These are phyloP conservation scores for Herpetotheres cachinnans DNA, from an alignment of 2,113 vertebrate genomes.

Conservation along the genomic window DNA sequence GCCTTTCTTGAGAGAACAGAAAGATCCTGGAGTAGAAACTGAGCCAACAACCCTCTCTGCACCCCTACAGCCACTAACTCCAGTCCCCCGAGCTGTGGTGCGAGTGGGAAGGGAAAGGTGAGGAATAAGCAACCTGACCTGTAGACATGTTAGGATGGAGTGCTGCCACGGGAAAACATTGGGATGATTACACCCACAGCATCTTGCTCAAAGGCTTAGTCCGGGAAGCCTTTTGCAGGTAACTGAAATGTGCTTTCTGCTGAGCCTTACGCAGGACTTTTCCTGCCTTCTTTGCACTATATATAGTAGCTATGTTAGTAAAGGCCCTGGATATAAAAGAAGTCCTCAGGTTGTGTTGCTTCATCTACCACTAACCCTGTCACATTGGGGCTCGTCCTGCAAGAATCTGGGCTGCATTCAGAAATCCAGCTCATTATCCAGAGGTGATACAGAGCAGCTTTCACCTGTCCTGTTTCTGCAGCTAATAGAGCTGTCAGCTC, in stretches of 20 bases:
- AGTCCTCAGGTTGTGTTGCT: neutral
- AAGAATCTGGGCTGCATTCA: constrained; percentile 42
- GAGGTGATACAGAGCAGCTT: constrained; percentile 7
- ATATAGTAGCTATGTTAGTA: neutral
- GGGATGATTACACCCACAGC: neutral
- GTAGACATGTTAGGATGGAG: neutral
- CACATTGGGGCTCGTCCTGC: neutral
- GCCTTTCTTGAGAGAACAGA: neutral
- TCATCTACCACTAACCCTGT: constrained; percentile 4
- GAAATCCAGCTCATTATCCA: constrained; percentile 60
- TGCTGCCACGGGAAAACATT: neutral
- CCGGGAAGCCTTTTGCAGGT: neutral
- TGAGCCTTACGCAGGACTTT: neutral
- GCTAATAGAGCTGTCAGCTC: constrained; percentile 72
- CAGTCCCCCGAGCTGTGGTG: neutral
- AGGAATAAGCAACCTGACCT: neutral
- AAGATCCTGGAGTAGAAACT: neutral
- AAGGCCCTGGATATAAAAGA: neutral
- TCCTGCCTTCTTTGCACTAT: neutral
- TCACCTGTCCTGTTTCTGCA: constrained; percentile 23
- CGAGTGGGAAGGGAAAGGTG: neutral
- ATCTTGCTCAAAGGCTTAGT: neutral
- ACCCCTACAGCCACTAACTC: neutral
- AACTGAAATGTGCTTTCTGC: neutral
- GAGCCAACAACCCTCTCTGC: neutral